Conservation (phyloP, 2,888 invertebrate genomes). For the Pterostichus madidus region DNA sequence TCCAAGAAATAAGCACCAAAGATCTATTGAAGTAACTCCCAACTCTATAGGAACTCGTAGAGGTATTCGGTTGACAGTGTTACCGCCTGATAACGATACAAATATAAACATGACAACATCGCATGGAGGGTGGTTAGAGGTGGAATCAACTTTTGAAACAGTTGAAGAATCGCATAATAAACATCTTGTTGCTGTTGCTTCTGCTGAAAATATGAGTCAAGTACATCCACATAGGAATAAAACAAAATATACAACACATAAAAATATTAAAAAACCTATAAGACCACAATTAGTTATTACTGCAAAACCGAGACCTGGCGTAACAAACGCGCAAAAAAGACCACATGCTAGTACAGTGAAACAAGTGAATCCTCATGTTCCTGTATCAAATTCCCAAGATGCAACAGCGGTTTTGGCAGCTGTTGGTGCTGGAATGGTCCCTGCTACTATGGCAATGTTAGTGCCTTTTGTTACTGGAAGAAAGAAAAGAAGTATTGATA, state of each 20-base stretch:
- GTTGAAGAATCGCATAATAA: slow-evolving; percentile 82
- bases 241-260: slow-evolving; percentile 16
- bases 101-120: slow-evolving; percentile 83
- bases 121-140: slow-evolving; percentile 87
- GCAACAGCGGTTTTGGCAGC: slow-evolving; percentile 85
- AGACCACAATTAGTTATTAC: slow-evolving; percentile 35
- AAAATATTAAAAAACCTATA: slow-evolving; percentile 44
- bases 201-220: slow-evolving; percentile 9
- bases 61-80: slow-evolving; percentile 82
- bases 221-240: slow-evolving; percentile 7
- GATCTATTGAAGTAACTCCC: slow-evolving; percentile 72
- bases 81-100: slow-evolving; percentile 83
- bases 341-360: slow-evolving; percentile 27
- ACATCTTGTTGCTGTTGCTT: background rate
- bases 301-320: slow-evolving; percentile 36
- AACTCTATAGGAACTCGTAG: slow-evolving; percentile 72
- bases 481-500: slow-evolving; percentile 72
- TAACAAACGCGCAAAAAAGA: slow-evolving; percentile 28
- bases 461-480: slow-evolving; percentile 88
- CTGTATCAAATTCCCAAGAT: slow-evolving; percentile 74
- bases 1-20: slow-evolving; percentile 75
- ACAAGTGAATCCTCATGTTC: slow-evolving; percentile 7
- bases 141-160: slow-evolving; percentile 85
- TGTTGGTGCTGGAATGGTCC: slow-evolving; percentile 88
- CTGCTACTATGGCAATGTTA: slow-evolving; percentile 89